Evolutionary conservation across 2,797 vertebrate genomes (phyloP).

Genomic region (Ptychobarbus kaznakovi): DNA sequence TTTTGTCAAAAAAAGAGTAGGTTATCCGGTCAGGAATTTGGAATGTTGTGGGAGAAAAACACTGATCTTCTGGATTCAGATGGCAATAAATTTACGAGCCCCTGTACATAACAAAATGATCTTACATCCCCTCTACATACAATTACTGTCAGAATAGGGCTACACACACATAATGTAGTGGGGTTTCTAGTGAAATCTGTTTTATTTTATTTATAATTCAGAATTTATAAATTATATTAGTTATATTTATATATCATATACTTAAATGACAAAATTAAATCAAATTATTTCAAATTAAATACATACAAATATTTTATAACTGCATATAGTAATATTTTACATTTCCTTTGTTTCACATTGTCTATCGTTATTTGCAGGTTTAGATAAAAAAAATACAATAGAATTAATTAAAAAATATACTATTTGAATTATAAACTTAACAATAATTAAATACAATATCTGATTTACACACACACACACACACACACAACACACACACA

Average conservation of each 20-base stretch:
- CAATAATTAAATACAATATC: too few species aligned
- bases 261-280: neutral
- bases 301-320: neutral
- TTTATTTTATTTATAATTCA: neutral
- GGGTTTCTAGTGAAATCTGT: neutral
- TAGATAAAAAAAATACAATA: neutral
- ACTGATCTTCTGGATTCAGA: neutral
- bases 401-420: too few species aligned
- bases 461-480: too few species aligned
- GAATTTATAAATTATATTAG: neutral
- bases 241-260: too few species aligned
- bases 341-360: neutral
- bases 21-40: neutral
- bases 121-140: neutral
- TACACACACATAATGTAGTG: neutral
- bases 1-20: neutral
- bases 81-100: too few species aligned
- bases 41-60: neutral
- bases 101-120: neutral
- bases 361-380: neutral
- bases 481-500: too few species aligned
- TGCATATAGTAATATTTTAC: neutral
- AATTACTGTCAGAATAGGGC: too few species aligned
- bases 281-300: neutral
- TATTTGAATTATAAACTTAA: too few species aligned